Evolutionary conservation across 2,797 vertebrate species (phyloP).

Genomic region (Macroramphosus scolopax): DNA sequence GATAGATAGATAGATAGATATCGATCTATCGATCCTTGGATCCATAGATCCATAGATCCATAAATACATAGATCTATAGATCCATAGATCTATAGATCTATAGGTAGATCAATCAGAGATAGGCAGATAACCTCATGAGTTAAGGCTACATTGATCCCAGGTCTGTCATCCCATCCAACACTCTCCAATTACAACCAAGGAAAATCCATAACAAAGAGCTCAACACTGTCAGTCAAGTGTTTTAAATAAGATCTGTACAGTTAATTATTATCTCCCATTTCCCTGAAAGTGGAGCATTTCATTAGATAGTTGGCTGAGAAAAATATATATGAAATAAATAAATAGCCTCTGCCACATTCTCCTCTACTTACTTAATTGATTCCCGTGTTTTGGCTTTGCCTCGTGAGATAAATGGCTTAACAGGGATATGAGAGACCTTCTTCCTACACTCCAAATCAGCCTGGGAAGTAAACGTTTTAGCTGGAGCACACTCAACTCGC

Average conservation of each 20-base stretch:
- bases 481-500: slow-evolving; percentile 19
- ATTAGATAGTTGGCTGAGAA: slow-evolving; percentile 19
- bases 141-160: slow-evolving; percentile 2
- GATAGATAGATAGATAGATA: slow-evolving; percentile 5
- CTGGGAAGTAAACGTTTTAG: slow-evolving; percentile 44
- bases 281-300: slow-evolving; percentile 31
- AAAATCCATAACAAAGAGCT: slow-evolving; percentile 29
- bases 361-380: slow-evolving; percentile 31
- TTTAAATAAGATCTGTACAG: too few relatives aligned
- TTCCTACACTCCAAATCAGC: slow-evolving; percentile 31
- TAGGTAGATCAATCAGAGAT: background rate
- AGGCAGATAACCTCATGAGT: too few relatives aligned
- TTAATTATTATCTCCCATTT: slow-evolving; percentile 38
- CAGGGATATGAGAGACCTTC: slow-evolving; percentile 44
- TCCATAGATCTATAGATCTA: background rate
- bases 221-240: too few relatives aligned
- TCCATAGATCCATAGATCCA: slow-evolving; percentile 8
- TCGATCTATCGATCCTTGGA: background rate
- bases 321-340: slow-evolving; percentile 37
- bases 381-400: slow-evolving; percentile 45
- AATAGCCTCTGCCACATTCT: slow-evolving; percentile 32
- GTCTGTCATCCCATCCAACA: too few relatives aligned
- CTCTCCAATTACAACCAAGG: too few relatives aligned
- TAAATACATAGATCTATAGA: slow-evolving; percentile 6
- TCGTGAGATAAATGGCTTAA: slow-evolving; percentile 48